Conservation (phyloP, 2,888 invertebrate genomes). For the Tortrix viridana region DNA sequence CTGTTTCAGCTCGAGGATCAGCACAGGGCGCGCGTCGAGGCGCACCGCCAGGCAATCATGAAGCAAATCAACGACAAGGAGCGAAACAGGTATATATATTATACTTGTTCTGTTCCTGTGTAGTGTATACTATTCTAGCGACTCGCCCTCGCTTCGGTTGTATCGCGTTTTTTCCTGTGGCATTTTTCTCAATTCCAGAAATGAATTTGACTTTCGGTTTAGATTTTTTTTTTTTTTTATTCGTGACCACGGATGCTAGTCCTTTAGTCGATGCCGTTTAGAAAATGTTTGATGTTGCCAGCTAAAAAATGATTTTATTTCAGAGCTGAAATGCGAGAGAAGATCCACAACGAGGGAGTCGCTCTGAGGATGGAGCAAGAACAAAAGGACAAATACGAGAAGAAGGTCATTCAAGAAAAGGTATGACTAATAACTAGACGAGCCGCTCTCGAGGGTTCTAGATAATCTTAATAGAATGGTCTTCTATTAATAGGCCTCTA, state of each 20-base stretch:
- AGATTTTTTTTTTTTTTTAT: too few relatives aligned
- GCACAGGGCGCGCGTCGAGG: slow-evolving; percentile 76
- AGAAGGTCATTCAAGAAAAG: slow-evolving; percentile 77
- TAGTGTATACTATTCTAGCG: too few relatives aligned
- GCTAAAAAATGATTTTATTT: neutral
- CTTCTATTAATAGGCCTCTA: too few relatives aligned
- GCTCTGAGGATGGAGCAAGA: slow-evolving; percentile 86
- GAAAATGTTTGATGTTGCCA: neutral
- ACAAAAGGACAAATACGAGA: slow-evolving; percentile 78
- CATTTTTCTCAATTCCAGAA: too few relatives aligned
- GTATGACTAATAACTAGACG: slow-evolving; percentile 50
- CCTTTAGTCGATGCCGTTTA: too few relatives aligned
- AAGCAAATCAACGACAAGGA: slow-evolving; percentile 89
- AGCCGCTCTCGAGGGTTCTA: too few relatives aligned
- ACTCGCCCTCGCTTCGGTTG: too few relatives aligned
- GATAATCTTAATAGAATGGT: too few relatives aligned
- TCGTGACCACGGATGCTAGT: too few relatives aligned
- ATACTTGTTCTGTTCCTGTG: too few relatives aligned
- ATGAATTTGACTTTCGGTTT: too few relatives aligned
- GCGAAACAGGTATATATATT: slow-evolving; percentile 73
- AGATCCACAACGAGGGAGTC: slow-evolving; percentile 87
- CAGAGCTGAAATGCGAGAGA: slow-evolving; percentile 84
- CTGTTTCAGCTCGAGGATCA: slow-evolving; percentile 75
- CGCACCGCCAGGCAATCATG: slow-evolving; percentile 86
- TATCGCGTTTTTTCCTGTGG: too few relatives aligned